A percentile compares a stretch with the other conserved stretches of the same genome.
These are phyloP conservation scores for Mimachlamys varia DNA, from an alignment of 2,888 invertebrate species.

Conservation along the genomic window DNA sequence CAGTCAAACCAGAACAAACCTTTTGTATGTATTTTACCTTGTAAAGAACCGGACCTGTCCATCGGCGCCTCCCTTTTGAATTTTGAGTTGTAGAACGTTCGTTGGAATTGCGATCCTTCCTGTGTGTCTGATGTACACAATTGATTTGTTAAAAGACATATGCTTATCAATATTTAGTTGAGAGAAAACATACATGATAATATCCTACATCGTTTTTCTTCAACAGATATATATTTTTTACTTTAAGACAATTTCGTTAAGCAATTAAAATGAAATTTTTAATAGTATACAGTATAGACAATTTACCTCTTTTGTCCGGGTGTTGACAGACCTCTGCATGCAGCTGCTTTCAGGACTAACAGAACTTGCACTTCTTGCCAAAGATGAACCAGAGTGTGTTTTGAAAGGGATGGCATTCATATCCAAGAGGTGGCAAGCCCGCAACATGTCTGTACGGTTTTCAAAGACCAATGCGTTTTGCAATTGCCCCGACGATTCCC, in stretches of 20 bases:
- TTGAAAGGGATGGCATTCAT: neutral
- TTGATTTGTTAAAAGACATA: neutral
- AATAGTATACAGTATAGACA: neutral
- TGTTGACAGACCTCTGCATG: too few relatives aligned
- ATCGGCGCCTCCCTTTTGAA: neutral
- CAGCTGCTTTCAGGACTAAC: neutral
- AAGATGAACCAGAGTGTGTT: neutral
- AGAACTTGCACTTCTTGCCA: neutral
- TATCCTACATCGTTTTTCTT: neutral
- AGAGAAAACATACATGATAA: too few relatives aligned
- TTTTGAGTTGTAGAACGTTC: neutral
- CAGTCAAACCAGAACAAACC: too few relatives aligned
- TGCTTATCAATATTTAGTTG: neutral
- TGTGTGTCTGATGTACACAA: neutral
- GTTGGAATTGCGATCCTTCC: neutral
- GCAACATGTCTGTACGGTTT: neutral
- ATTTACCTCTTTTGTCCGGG: neutral
- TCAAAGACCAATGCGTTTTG: neutral
- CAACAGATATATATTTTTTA: neutral
- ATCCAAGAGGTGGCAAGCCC: neutral
- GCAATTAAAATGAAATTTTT: neutral
- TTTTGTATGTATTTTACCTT: neutral
- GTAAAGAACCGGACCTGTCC: neutral
- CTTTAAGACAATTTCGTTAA: neutral
- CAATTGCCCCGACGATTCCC: neutral